Base-by-base conservation (phyloP, 1,140 invertebrate species). In the Trinorchestia longiramus region DNA sequence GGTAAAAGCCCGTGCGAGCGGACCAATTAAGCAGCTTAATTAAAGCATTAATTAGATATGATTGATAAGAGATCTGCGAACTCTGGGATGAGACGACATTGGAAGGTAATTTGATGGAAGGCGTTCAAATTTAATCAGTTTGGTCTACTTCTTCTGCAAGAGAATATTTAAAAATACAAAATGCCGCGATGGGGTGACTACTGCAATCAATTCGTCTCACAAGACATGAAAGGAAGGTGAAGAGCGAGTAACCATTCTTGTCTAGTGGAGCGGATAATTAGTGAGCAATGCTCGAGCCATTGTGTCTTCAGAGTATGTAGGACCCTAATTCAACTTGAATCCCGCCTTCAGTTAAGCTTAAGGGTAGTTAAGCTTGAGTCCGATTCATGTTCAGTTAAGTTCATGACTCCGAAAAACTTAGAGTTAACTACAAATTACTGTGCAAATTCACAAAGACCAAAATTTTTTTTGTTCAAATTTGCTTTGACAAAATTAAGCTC, bases 21-120 rank as follows among this genome's bases (percentile, higher is more conserved):
- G 23, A 36, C 92, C 92, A 94, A 94, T 94, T 94, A 94, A 44
- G 44, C 17, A 28, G 15, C 41, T 94, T 47, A 45, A 94, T 94
- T 94, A 94, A 94, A 47, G 43, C 43, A 47, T 45, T 94, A 94
- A 94, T 94, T 94, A 94, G 92, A 94, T 94, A 28, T 94, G 92
- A 45, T 94, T 94, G 92, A 94, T 94, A 94, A 77, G 62, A 77
- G 62, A 77, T 77, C 62, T 77, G 43, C 4, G 92, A 94, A 45
- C 43, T 36, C 43, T 44, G 44, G 92, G 92, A 28, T 15, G 36
- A 36, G 28, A 36, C 62, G 62, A 36, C 62, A 77, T 77, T 36
- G 1, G 62, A 53, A 36, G 62, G 15, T 11, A 77, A 77, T 77
- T 77, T 77, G 36, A 77, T 77, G 62, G 62, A 28, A 77, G 62